Base-by-base conservation (phyloP, 1,140 invertebrate species). In the Heliconius hermathena region DNA sequence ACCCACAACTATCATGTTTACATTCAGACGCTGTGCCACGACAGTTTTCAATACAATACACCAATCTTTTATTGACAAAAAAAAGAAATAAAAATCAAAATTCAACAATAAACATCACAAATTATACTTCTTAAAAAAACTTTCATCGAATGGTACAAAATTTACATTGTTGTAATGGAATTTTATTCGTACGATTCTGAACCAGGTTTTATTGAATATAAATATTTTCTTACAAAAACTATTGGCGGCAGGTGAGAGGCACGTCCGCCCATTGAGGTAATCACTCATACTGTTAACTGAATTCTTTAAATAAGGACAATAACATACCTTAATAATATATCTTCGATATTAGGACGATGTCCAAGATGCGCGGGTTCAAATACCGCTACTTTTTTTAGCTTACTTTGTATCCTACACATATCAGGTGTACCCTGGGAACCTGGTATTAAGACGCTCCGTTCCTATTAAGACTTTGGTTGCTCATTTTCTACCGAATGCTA, bases 251-350 rank as follows among this genome's bases (percentile, higher is more conserved):
- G 89, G 87, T 90, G 89, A 82, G 75, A 84, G 78, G 80, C 82
- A 86, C 84, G 88, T 88, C 84, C 79, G 76, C 72, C n/a, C 78
- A 76, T 76, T 49, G 71, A 29, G n/a, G 26, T 90, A 90, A 90
- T 90, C 87, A 85, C 83, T 76, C 76, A 83, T 54, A 86, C 82
- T 85, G 84, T 26, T 60, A 76, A 26, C 73, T 76, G 80, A 78
- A 80, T 66, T 66, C 54, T 22, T 60, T 60, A 11, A 60, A 60
- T 60, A 60, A 22, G 54, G 52, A 54, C 52, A n/a, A 54, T 54
- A 20, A n/a, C 52, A n/a, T 54, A n/a, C 52, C 52, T 4, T 46
- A 4, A 46, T 46, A 46, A 46, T 46, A 46, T 46, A 16, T 46
- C 41, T 46, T 46, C 41, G 41, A 46, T 46, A 46, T 8, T 41